A percentile compares a stretch with the other conserved stretches of the same genome.
These are phyloP conservation scores for Dasyurus viverrinus DNA, from an alignment of 2,113 vertebrate genomes.

Conservation along the genomic window DNA sequence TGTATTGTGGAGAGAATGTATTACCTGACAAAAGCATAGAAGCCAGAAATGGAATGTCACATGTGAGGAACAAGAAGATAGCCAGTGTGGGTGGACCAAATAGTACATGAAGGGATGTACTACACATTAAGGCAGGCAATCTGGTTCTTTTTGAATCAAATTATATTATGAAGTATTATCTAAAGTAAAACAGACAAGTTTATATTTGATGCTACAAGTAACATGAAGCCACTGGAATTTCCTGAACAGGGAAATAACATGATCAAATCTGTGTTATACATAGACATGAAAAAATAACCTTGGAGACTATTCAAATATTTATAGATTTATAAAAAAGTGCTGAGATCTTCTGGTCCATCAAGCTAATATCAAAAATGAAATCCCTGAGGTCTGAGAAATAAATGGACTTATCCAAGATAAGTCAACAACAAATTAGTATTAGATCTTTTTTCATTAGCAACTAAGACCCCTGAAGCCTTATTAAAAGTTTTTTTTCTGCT, in stretches of 20 bases:
- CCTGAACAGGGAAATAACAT: not conserved
- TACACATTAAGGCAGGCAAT: not conserved
- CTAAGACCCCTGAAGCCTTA: not conserved
- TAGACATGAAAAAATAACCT: not conserved
- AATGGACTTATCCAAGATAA: not conserved
- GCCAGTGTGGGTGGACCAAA: not conserved
- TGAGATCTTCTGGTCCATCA: not conserved
- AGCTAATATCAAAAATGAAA: not conserved
- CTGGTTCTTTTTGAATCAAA: not conserved
- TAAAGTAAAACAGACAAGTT: not conserved
- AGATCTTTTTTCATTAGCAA: not conserved
- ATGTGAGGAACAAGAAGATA: not conserved
- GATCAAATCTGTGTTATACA: not conserved
- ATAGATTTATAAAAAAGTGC: not conserved
- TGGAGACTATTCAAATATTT: not conserved
- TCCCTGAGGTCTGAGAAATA: not conserved
- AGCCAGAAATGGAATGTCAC: not conserved
- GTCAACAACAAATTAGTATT: not conserved
- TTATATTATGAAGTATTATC: not conserved
- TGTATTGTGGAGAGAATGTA: not conserved
- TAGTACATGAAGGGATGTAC: not conserved
- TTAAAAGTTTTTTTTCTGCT: not conserved
- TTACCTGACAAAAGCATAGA: not conserved
- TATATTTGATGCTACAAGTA: not conserved
- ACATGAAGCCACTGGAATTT: not conserved